Evolutionary conservation across 1,140 invertebrate genomes (phyloP), one percentile per base, ranked within the genome.

Genomic region (Zaprionus tsacasi): DNA sequence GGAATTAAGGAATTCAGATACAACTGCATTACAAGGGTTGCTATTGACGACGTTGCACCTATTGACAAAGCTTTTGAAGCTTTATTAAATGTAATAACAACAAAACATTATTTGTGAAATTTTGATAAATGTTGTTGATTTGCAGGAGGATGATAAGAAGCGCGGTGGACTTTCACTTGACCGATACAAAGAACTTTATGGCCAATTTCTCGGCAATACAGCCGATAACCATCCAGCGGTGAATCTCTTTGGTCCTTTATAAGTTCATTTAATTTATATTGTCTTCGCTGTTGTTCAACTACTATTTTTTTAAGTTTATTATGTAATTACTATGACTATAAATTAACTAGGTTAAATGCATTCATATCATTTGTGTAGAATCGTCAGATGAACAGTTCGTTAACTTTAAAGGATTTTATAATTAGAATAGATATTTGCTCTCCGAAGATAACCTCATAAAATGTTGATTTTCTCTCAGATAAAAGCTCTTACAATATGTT

Each of bases 111-210:
- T n/a, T 6, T 43, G 25, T 0, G 10, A 30, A 27, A 30, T 10
- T 15, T 45, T 27, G 21, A 17, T 2, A 25, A 12, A 21, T 3
- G 27, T 38, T 36, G 2, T 45, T 48, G 3, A 52, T 64, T 59
- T 17, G 5, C 87, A 97, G 96, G 96, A 97, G 76, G 96, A 96
- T 59, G 96, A 97, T 92, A 94, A 95, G 88, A 95, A 94, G 93
- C 94, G 94, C 79, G 96, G 96, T 35, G 96, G 96, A 25, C 92
- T 97, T 12, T 96, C 95, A 6, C 89, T 97, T 48, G 94, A 95
- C 0, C 94, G 96, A 83, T 97, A 97, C 86, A 96, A 97, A 92
- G 96, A 97, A 91, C 93, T 97, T 0, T 97, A 97, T 81, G 96
- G 96, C 0, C 95, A 96, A 92, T 97, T 96, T 93, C 94, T 97